Evolutionary conservation across 2,888 invertebrate genomes (phyloP), one percentile per base, ranked within the genome.

Genomic region (Camptogramma bilineatum): DNA sequence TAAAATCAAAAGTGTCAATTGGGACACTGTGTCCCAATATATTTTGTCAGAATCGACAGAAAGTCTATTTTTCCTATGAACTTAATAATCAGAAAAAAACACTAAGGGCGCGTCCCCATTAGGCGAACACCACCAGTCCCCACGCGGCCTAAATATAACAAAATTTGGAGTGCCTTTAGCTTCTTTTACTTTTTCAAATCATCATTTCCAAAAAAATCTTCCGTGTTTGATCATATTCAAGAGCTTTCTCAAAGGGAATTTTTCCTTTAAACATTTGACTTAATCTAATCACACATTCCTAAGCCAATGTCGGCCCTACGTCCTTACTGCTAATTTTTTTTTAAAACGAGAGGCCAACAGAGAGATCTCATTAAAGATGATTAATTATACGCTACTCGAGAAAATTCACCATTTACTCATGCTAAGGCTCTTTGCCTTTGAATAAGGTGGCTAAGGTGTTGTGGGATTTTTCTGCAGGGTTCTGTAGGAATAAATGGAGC

Each of bases 361-460:
- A 19, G 47, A 48, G 10, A 48, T 21, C 47, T 48, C 47, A 21
- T 48, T 47, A 18, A 17, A 16, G 19, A 42, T 42, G 42, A 42
- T 42, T 17, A 44, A 44, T 44, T 44, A 44, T 44, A 44, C 44
- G 16, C 44, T 17, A 44, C 42, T 42, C 44, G 34, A 39, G 34
- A 39, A 39, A 39, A 39, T 39, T 57, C n/a, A 39, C 34, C 34
- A 13, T 39, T 39, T 13, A 39, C 34, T 39, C 13, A 39, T 39
- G 34, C 5, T 28, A 13, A 39, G 34, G 34, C n/a, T n/a, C n/a
- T n/a, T n/a, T 13, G 34, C 10, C 13, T 13, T 39, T 39, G 34
- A 39, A 13, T 39, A 10, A 13, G 9, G 34, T 34, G n/a, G n/a
- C n/a, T n/a, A 34, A 39, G 34, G 2, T 13, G 34, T 13, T 13